Percentiles rank a stretch among this genome's conserved stretches.
Conservation (phyloP, 2,888 invertebrate species). For the Athripsodes cinereus region DNA sequence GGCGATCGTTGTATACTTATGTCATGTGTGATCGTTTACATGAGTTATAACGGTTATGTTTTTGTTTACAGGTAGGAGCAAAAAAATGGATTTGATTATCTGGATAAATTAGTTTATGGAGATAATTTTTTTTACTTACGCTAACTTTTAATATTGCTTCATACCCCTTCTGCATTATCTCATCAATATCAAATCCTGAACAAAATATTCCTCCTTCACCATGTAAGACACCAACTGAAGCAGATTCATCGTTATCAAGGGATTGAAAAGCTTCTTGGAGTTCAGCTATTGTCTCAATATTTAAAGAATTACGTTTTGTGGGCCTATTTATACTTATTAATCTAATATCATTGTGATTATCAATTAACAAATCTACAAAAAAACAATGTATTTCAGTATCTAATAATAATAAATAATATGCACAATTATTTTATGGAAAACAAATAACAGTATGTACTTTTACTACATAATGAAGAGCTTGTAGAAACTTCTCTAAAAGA, state of each 20-base stretch:
- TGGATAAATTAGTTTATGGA: neutral
- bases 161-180: conserved; percentile 52
- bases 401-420: conserved; percentile 2
- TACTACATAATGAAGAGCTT: too few species aligned
- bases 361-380: conserved; percentile 45
- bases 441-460: too few species aligned
- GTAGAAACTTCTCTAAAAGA: too few species aligned
- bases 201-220: conserved; percentile 94
- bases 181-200: conserved; percentile 83
- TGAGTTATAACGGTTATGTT: too few species aligned
- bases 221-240: conserved; percentile 72
- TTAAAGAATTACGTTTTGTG: conserved; percentile 75
- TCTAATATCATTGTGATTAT: conserved; percentile 60
- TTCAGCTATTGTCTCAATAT: conserved; percentile 59
- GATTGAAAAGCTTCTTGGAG: conserved; percentile 65
- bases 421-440: too few species aligned
- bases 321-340: conserved; percentile 86
- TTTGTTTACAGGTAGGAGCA: too few species aligned
- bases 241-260: conserved; percentile 71
- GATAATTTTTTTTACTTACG: conserved; percentile 32
- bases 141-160: conserved; percentile 40
- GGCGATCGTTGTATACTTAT: too few species aligned
- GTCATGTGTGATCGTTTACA: too few species aligned
- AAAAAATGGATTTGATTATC: too few species aligned
- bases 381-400: neutral